Base-by-base conservation (phyloP, 2,888 invertebrate genomes). In the Hanleya hanleyi region DNA sequence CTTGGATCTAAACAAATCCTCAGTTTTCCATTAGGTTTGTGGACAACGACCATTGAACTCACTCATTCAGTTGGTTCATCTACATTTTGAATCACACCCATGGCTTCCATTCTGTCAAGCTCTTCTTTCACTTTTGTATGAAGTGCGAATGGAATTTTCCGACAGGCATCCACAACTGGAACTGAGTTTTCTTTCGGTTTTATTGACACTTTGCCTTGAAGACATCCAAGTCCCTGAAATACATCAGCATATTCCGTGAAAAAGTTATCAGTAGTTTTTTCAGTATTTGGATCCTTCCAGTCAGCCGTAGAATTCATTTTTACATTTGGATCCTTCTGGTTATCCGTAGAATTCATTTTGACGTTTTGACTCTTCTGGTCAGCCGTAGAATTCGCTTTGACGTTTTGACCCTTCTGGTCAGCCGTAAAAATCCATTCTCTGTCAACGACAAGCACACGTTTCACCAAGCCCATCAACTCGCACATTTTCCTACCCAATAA, bases 21-120 rank as follows among this genome's bases (percentile, higher is more conserved):
- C 7, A 83, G 29, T 70, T 81, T 78, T 18, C 79, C 80, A 62
- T 73, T 76, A 47, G 67, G 51, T 69, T 77, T 77, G 51, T 71
- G 35, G n/a, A 77, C 75, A 41, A 74, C 65, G n/a, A 75, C 77
- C 49, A 81, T 29, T 4, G 75, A 69, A 69, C 68, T 81, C 9
- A 81, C 81, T 82, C 83, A 83, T 37, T 76, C 74, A 50, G 80
- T 80, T 9, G 80, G 82, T 50, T 80, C 73, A 62, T 69, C 67
- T 12, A 82, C 74, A 72, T 74, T 77, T 26, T n/a, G 37, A 22
- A 82, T 79, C 12, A 80, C 74, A 22, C 51, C 50, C 26, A 70
- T 38, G 18, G 64, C 9, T 38, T 77, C 75, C 73, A 82, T 75
- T 18, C 64, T 22, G 12, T 72, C 57, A 22, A 82, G 65, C 67